Conservation (phyloP, 2,888 invertebrate species). For the Troides oblongomaculatus region DNA sequence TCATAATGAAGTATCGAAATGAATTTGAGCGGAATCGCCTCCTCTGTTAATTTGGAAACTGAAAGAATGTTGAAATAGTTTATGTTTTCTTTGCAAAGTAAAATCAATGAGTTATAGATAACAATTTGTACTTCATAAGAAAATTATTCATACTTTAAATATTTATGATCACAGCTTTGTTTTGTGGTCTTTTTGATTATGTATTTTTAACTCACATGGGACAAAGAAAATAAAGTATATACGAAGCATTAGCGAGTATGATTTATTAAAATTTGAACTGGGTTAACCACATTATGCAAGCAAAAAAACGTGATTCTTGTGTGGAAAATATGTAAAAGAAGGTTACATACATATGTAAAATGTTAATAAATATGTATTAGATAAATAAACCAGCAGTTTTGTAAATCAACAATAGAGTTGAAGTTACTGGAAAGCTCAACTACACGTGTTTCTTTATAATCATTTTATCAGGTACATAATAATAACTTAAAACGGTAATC, state of each 20-base stretch:
- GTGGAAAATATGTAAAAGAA: neutral
- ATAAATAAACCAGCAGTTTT: neutral
- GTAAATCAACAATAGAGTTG: neutral
- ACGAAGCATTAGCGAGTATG: conserved; percentile 14
- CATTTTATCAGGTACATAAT: too few relatives aligned
- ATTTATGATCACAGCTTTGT: neutral
- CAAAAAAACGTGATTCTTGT: neutral
- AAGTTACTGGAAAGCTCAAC: neutral
- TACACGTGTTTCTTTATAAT: too few relatives aligned
- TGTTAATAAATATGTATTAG: neutral
- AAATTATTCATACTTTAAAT: neutral
- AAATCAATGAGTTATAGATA: neutral
- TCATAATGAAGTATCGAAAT: too few relatives aligned
- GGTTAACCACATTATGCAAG: neutral
- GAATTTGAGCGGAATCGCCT: too few relatives aligned
- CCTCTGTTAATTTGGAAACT: too few relatives aligned
- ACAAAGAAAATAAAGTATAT: conserved; percentile 17
- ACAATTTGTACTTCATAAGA: neutral
- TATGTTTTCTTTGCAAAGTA: neutral
- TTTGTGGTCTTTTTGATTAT: neutral
- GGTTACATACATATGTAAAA: neutral
- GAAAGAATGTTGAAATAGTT: too few relatives aligned
- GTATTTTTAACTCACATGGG: neutral
- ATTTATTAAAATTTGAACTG: conserved; percentile 13
- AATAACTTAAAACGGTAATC: too few relatives aligned